Percentiles rank a stretch among this genome's conserved stretches.
phyloP scores from a whole-genome alignment of 1,140 invertebrate species.

The Hermetia illucens region DNA sequence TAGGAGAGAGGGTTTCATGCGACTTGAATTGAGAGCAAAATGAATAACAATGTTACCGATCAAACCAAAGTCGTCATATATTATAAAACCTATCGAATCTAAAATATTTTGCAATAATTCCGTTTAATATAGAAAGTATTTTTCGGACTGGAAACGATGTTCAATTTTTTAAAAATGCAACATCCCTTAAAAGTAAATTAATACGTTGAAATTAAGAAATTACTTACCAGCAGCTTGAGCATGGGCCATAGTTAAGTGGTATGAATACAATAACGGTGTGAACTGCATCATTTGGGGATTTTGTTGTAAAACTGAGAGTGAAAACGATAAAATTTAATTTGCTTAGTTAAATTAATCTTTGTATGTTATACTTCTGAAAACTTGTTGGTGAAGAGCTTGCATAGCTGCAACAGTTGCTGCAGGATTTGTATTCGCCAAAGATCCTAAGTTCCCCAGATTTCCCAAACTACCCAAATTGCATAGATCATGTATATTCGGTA shows the following conservation, averaged over 20 bases:
- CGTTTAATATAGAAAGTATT: too few species aligned
- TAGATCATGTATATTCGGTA: constrained; percentile 20
- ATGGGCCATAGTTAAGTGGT: constrained; percentile 72
- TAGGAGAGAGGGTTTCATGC: too few species aligned
- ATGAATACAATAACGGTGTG: constrained; percentile 70
- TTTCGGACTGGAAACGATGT: too few species aligned
- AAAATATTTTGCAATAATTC: too few species aligned
- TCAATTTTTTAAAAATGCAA: too few species aligned
- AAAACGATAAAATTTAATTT: neutral
- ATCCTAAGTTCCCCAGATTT: constrained; percentile 25
- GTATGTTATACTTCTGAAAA: constrained; percentile 45
- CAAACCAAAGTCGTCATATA: too few species aligned
- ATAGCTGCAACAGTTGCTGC: constrained; percentile 55
- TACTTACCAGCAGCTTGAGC: constrained; percentile 41
- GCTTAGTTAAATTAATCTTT: neutral
- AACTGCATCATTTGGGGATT: constrained; percentile 69
- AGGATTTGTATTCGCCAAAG: constrained; percentile 33
- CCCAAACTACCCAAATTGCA: constrained; percentile 18
- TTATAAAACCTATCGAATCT: too few species aligned
- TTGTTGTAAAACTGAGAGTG: constrained; percentile 16
- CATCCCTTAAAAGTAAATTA: neutral
- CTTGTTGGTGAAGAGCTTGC: constrained; percentile 64
- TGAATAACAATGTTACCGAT: too few species aligned
- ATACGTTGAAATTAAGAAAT: constrained; percentile 1
- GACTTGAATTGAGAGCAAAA: too few species aligned